Conservation (phyloP, 2,113 vertebrate species). For the Craseonycteris thonglongyai region DNA sequence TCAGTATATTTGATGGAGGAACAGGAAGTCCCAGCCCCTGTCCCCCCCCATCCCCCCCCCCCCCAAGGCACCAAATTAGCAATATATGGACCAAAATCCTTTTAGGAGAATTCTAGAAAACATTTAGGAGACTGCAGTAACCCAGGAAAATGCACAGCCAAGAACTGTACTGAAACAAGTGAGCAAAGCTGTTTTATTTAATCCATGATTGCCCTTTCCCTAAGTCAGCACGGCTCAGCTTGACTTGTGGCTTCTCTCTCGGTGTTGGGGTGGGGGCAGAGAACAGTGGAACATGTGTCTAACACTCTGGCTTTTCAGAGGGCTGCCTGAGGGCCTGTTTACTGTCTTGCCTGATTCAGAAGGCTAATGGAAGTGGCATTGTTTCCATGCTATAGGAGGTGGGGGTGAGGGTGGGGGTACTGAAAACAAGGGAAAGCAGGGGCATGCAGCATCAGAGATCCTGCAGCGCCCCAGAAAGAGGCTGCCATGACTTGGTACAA, state of each 20-base stretch:
- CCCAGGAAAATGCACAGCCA: background rate
- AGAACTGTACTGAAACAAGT: background rate
- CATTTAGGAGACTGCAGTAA: background rate
- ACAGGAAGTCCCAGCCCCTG: background rate
- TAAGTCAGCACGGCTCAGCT: background rate
- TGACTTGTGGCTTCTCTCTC: background rate
- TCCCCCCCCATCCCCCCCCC: background rate
- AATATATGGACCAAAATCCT: background rate
- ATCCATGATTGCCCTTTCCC: background rate
- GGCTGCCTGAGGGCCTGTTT: background rate
- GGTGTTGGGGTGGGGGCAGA: background rate
- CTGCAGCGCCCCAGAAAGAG: background rate
- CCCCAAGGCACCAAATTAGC: background rate
- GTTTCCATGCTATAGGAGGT: background rate
- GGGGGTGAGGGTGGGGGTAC: background rate
- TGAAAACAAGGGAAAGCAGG: background rate
- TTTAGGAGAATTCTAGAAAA: background rate
- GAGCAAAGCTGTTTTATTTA: background rate
- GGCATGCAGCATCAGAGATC: background rate
- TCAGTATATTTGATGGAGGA: background rate
- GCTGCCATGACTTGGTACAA: background rate
- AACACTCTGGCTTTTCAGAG: background rate
- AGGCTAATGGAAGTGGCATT: background rate
- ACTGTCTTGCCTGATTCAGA: background rate
- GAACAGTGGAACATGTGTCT: background rate